Percentiles rank a stretch among this genome's conserved stretches.
phyloP scores from a whole-genome alignment of 2,888 invertebrate species.

The Ischnura elegans region DNA sequence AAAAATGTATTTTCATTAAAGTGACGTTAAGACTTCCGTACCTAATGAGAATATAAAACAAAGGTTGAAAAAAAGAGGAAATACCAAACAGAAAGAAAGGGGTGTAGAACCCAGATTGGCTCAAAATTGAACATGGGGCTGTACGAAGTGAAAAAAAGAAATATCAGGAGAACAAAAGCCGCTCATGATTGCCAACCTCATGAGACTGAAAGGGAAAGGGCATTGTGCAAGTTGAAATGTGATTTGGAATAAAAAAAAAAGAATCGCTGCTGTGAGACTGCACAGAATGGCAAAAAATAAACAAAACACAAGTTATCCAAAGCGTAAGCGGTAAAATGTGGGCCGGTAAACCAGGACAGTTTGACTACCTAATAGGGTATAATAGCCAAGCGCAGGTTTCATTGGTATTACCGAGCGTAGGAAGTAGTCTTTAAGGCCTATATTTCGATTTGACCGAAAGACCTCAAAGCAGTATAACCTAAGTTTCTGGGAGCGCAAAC shows the following conservation, averaged over 20 bases:
- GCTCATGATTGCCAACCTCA: neutral
- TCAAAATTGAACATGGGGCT: neutral
- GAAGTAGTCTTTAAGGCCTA: no score
- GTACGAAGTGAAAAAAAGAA: neutral
- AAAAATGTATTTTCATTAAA: slow-evolving; percentile 20
- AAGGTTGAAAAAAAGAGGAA: neutral
- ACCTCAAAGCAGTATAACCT: no score
- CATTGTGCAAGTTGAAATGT: neutral
- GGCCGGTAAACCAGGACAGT: no score
- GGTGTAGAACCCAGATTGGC: neutral
- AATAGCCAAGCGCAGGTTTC: no score
- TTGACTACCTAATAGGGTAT: no score
- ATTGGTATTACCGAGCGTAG: no score
- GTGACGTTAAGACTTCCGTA: neutral
- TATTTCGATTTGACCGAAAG: no score
- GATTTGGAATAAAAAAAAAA: neutral
- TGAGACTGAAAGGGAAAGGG: neutral
- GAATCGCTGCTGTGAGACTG: neutral
- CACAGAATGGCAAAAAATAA: neutral
- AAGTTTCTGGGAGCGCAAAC: no score
- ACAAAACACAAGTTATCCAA: no score
- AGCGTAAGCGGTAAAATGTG: no score
- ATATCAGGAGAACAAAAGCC: neutral
- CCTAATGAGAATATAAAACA: neutral
- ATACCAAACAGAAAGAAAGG: neutral